Evolutionary conservation across 1,140 invertebrate species (phyloP).

Genomic region (Scaptomyza hsui): DNA sequence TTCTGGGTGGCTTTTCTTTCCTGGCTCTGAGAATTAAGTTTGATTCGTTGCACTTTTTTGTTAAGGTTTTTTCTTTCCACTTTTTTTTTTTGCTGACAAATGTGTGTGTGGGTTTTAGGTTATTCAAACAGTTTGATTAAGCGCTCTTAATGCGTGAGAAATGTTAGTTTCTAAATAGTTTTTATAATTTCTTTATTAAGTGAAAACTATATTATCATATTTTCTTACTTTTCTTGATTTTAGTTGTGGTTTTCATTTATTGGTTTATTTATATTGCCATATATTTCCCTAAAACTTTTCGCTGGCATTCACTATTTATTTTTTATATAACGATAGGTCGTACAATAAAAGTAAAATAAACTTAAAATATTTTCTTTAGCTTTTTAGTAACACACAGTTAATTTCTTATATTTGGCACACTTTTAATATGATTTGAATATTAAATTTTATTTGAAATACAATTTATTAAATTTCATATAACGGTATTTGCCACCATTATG

Average conservation of each 20-base stretch:
- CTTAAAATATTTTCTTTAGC: too few species aligned
- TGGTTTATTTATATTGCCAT: too few species aligned
- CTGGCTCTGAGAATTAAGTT: slow-evolving; percentile 6
- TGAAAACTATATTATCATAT: too few species aligned
- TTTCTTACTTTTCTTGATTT: background rate
- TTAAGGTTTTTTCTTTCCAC: slow-evolving; percentile 2
- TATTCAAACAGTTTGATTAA: background rate
- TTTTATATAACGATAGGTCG: too few species aligned
- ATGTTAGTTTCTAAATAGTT: background rate
- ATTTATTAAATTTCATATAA: slow-evolving; percentile 2
- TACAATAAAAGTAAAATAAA: too few species aligned
- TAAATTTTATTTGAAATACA: background rate
- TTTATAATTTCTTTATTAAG: background rate
- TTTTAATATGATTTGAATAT: slow-evolving; percentile 1
- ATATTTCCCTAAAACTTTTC: too few species aligned
- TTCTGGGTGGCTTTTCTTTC: slow-evolving; percentile 67
- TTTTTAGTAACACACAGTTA: too few species aligned
- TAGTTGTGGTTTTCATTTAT: background rate
- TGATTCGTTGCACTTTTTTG: slow-evolving; percentile 50
- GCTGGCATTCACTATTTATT: too few species aligned
- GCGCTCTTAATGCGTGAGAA: background rate
- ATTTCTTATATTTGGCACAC: background rate
- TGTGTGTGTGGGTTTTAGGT: background rate
- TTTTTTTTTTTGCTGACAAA: background rate
- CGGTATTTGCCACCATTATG: background rate